Base-by-base conservation (phyloP, 2,113 vertebrate species). In the Peromyscus californicus region DNA sequence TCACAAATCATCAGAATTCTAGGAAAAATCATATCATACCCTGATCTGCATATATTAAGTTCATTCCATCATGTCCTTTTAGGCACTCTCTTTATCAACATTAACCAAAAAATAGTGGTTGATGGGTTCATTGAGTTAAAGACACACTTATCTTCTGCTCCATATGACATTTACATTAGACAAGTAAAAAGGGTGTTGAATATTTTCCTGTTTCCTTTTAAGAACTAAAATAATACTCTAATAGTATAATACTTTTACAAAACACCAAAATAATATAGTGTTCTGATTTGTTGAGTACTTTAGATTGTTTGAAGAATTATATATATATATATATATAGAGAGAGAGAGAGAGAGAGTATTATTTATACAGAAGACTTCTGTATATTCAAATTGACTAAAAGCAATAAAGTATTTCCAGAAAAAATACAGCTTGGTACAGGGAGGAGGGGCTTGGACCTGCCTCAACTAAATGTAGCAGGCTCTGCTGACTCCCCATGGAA, bases 101-200 rank as follows among this genome's bases (percentile, higher is more conserved):
- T 96, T 84, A 96, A n/a, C n/a, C 36, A 21, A 92, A 96, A 93
- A 82, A 29, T 83, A 83, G 72, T 17, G 33, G 57, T 78, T 76
- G 33, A 76, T 48, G 39, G 59, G 65, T 75, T 29, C 17, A 45
- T 70, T 45, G 13, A 9, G 39, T 85, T 80, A 89, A 90, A 97
- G n/a, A 48, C 29, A 61, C 7, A 87, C 8, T 36, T 76, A 2
- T 89, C 21, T 51, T 11, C 9, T 76, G 36, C 22, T 57, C 4
- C 29, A 89, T 57, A 65, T 87, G 74, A 9, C 3, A 42, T 65
- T 94, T 91, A 51, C 2, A 59, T 74, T 83, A 70, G 26, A 95
- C 45, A 42, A 72, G 65, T 89, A 70, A 72, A 65, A 26, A 89
- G 1, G 4, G 5, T 67, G 2, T 26, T 86, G 51, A 89, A 48